Percentiles rank a stretch among this genome's conserved stretches.
phyloP scores from a whole-genome alignment of 2,888 invertebrate species.

The Limulus polyphemus region DNA sequence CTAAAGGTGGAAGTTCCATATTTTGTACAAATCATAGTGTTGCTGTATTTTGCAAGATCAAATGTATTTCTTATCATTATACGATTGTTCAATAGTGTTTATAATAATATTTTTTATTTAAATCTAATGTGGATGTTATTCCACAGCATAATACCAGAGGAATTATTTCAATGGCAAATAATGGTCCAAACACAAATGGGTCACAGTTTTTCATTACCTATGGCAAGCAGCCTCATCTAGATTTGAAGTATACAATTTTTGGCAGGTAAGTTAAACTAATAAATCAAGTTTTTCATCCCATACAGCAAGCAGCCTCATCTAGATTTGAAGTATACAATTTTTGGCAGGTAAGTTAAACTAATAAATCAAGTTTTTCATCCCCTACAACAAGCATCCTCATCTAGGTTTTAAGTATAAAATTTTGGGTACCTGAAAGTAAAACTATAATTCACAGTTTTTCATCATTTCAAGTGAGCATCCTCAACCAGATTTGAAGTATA shows the following conservation, averaged over 20 bases:
- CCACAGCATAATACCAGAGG: slow-evolving; percentile 68
- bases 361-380: background rate
- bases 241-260: slow-evolving; percentile 93
- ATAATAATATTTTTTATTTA: background rate
- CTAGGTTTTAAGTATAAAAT: no score
- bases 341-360: slow-evolving; percentile 63
- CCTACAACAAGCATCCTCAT: background rate
- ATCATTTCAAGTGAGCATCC: no score
- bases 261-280: slow-evolving; percentile 79
- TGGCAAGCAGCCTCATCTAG: slow-evolving; percentile 83
- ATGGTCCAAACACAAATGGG: slow-evolving; percentile 92
- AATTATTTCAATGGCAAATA: slow-evolving; percentile 93
- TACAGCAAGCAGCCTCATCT: slow-evolving; percentile 89
- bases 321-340: slow-evolving; percentile 91
- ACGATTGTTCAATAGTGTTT: background rate
- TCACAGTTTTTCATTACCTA: slow-evolving; percentile 98
- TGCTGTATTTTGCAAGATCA: no score
- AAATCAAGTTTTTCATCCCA: slow-evolving; percentile 92
- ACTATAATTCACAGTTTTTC: background rate
- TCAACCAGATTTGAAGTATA: no score
- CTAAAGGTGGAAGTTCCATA: no score
- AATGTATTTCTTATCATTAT: background rate
- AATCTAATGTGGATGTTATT: slow-evolving; percentile 3
- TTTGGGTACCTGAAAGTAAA: slow-evolving; percentile 36
- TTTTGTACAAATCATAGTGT: no score